phyloP scores from a whole-genome alignment of 2,797 vertebrate species.

The Falco peregrinus region DNA sequence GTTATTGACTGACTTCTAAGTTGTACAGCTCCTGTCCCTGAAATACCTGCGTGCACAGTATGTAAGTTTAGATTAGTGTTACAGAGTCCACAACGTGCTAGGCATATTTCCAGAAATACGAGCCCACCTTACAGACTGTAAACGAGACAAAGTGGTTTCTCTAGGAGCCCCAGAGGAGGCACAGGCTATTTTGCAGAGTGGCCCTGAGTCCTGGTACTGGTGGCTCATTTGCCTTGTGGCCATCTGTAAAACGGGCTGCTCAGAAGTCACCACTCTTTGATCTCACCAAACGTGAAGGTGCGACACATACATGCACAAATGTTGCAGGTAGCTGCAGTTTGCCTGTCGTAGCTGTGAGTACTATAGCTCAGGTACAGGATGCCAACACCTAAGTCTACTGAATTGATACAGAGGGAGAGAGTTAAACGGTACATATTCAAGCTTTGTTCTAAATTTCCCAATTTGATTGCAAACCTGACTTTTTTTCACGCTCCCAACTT shows the following conservation, averaged over 20 bases:
- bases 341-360: neutral
- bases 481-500: neutral
- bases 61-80: neutral
- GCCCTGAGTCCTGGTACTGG: rapidly evolving
- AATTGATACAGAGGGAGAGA: neutral
- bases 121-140: neutral
- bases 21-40: neutral
- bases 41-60: neutral
- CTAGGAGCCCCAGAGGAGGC: neutral
- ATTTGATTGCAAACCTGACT: neutral
- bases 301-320: neutral
- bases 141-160: neutral
- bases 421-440: neutral
- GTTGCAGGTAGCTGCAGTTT: neutral
- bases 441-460: neutral
- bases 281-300: neutral
- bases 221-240: neutral
- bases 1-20: neutral
- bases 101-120: neutral
- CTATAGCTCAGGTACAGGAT: neutral
- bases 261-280: neutral
- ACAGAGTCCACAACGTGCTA: neutral
- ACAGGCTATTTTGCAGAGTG: rapidly evolving
- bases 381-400: neutral
- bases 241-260: neutral